Percentiles rank a stretch among this genome's conserved stretches.
Conservation (phyloP, 2,113 vertebrate genomes). For the Glaucomys volans region DNA sequence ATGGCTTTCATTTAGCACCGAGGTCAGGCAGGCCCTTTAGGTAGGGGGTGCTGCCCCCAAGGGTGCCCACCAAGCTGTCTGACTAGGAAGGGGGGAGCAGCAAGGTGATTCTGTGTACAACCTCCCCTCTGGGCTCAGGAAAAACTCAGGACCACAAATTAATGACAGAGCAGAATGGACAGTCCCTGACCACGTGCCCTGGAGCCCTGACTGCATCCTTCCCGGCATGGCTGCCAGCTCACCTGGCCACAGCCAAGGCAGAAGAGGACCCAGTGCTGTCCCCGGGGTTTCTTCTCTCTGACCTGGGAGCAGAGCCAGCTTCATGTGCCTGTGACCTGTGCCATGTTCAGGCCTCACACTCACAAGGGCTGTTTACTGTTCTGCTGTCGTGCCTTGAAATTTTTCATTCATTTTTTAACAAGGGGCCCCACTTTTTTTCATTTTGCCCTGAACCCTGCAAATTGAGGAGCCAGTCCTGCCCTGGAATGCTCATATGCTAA, state of each 20-base stretch:
- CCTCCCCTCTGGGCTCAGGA: background rate
- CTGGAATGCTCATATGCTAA: accelerated
- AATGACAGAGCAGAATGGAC: background rate
- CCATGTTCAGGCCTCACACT: accelerated
- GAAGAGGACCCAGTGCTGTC: background rate
- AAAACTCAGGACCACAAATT: background rate
- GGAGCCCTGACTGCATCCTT: background rate
- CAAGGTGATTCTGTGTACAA: background rate
- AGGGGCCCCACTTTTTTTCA: background rate
- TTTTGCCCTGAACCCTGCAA: background rate
- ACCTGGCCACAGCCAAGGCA: background rate
- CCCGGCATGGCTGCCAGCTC: background rate
- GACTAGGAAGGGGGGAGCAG: too few relatives aligned
- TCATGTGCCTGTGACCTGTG: accelerated
- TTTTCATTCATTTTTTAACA: background rate
- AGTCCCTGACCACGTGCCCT: background rate
- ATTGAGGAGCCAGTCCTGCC: background rate
- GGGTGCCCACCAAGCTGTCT: too few relatives aligned
- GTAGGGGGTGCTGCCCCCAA: background rate
- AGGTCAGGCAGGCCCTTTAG: background rate
- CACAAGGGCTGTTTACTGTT: background rate
- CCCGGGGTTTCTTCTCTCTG: background rate
- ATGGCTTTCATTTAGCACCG: background rate
- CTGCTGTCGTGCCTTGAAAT: background rate
- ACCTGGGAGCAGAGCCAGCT: too few relatives aligned